A percentile compares a stretch with the other conserved stretches of the same genome.
Conservation (phyloP, 2,888 invertebrate genomes). For the Tenodera sinensis region DNA sequence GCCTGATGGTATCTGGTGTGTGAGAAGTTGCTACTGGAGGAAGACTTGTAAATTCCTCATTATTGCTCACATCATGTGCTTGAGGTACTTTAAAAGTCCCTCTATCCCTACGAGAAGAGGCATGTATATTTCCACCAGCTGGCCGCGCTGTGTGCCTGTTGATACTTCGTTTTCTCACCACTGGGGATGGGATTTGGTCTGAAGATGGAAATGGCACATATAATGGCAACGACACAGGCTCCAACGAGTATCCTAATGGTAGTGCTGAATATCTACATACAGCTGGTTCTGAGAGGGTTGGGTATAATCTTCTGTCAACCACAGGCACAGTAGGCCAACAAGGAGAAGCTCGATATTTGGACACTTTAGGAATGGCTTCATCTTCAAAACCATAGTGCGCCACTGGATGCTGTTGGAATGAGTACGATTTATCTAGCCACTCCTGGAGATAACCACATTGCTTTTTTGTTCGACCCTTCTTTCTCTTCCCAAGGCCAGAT, state of each 20-base stretch:
- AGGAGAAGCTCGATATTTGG: background rate
- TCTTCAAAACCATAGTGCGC: constrained; percentile 33
- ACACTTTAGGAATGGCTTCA: background rate
- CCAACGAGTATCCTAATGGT: constrained; percentile 51
- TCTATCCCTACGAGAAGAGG: background rate
- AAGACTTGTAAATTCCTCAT: constrained; percentile 58
- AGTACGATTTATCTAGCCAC: constrained; percentile 50
- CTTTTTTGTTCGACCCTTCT: constrained; percentile 43
- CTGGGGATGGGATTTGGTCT: background rate
- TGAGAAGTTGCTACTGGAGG: constrained; percentile 58
- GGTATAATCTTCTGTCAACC: constrained; percentile 47
- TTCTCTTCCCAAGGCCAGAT: constrained; percentile 44
- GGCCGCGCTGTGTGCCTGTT: background rate
- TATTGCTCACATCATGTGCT: background rate
- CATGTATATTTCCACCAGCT: background rate
- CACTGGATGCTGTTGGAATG: constrained; percentile 44
- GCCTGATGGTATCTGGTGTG: constrained; percentile 50
- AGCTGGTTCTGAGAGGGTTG: constrained; percentile 48
- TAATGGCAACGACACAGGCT: constrained; percentile 62
- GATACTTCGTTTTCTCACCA: background rate
- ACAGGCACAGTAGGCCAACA: constrained; percentile 19
- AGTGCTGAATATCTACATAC: constrained; percentile 45
- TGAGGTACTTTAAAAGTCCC: background rate
- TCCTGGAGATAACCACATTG: constrained; percentile 50
- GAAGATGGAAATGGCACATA: constrained; percentile 45